Evolutionary conservation across 2,888 invertebrate species (phyloP), one percentile per base, ranked within the genome.

Genomic region (Caenorhabditis panamensis): DNA sequence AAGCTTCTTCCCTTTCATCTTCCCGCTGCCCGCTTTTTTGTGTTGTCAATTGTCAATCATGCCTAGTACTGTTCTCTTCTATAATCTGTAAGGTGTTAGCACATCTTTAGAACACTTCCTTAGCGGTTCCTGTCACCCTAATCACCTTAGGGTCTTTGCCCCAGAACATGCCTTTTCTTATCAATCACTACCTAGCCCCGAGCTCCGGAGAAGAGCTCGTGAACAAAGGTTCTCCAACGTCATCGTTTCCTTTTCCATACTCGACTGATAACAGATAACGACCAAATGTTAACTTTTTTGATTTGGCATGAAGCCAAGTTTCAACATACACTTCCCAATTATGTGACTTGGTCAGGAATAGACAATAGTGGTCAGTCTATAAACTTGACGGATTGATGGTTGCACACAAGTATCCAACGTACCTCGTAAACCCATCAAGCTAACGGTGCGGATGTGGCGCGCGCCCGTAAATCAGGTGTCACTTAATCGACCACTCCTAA

Each of bases 221-320:
- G 73, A 73, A 73, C 73, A 73, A 73, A 73, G 64, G 73, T 73
- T 73, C 73, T 73, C 18, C 31, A 24, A 64, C 72, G 72, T 72
- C 72, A 72, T 58, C 62, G 37, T 61, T 20, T 53, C 22, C 13
- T 71, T 51, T 62, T 47, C 37, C 20, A n/a, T n/a, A n/a, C 1
- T 16, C 26, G 41, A 31, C 41, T 73, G 64, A 64, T 64, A 64
- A 64, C 6, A n/a, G n/a, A n/a, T n/a, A n/a, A n/a, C n/a, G n/a
- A 26, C 5, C 26, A 3, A 36, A 13, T 36, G 41, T 18, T 24
- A 47, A 31, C 31, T 13, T 51, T 51, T 67, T 49, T 37, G 5
- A 26, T 47, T 56, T 73, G 73, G 73, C 66, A 66, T 51, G 22
- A 24, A 28, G 73, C 73, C 73, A 64, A 73, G 6, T n/a, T 71